These are phyloP conservation scores for Chionodraco myersi DNA, from an alignment of 2,113 vertebrate genomes.

Conservation along the genomic window DNA sequence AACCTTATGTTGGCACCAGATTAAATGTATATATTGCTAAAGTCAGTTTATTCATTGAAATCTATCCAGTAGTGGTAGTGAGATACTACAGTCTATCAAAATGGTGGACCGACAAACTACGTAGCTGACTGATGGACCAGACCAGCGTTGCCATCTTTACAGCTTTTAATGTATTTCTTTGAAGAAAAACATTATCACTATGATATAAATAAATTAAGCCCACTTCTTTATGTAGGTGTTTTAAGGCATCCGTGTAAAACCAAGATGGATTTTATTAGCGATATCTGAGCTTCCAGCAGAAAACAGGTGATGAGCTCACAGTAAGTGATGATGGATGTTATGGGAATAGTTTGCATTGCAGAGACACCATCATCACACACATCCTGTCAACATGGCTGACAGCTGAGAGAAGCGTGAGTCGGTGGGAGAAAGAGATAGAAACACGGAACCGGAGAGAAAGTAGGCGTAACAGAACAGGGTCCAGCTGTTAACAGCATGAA, in stretches of 20 bases:
- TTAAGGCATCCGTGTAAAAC: conserved; percentile 25
- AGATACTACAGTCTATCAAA: background rate
- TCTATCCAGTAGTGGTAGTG: background rate
- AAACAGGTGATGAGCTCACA: conserved; percentile 71
- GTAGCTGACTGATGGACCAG: background rate
- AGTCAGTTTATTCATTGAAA: background rate
- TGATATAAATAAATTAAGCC: conserved; percentile 17
- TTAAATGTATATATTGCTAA: background rate
- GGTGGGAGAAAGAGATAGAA: conserved; percentile 13
- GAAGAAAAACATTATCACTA: conserved; percentile 2
- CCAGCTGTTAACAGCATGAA: conserved; percentile 68
- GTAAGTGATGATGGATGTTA: conserved; percentile 68
- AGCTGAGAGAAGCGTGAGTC: conserved; percentile 58
- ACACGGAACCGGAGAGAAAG: conserved; percentile 28
- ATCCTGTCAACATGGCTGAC: conserved; percentile 61
- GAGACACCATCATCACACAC: conserved; percentile 68
- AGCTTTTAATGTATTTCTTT: background rate
- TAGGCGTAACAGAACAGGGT: conserved; percentile 49
- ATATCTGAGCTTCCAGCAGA: conserved; percentile 55
- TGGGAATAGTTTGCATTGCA: conserved; percentile 69
- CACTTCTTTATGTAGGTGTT: conserved; percentile 19
- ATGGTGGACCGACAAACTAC: background rate
- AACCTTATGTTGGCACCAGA: background rate
- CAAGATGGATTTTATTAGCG: conserved; percentile 17
- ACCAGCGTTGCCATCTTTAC: too few species aligned